Percentiles rank a stretch among this genome's conserved stretches.
Conservation (phyloP, 2,888 invertebrate species). For the Drosophila fulvimacula region DNA sequence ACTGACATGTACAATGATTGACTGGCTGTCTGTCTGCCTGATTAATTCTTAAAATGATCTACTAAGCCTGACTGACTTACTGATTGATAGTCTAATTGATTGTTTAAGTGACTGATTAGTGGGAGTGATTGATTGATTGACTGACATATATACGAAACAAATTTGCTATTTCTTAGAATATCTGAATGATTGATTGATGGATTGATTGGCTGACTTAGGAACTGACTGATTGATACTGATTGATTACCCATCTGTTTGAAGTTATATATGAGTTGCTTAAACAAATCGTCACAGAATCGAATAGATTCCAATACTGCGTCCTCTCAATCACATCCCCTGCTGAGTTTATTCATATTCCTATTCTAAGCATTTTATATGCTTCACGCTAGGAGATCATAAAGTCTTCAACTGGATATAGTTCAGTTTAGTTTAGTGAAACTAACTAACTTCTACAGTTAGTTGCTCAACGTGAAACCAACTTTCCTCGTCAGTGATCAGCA, state of each 20-base stretch:
- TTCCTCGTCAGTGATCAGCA: conserved; percentile 44
- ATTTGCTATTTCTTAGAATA: too few species aligned
- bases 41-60: too few species aligned
- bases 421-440: conserved; percentile 18
- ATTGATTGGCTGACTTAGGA: neutral
- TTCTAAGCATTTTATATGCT: neutral
- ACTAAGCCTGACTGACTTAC: neutral
- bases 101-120: neutral
- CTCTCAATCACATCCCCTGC: neutral
- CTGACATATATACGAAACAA: too few species aligned
- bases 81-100: neutral
- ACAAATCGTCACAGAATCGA: neutral
- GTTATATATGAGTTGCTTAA: neutral
- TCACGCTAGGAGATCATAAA: neutral
- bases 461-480: conserved; percentile 15
- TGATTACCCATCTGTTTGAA: neutral
- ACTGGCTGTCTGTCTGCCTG: neutral
- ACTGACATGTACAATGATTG: neutral
- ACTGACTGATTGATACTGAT: too few species aligned
- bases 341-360: neutral
- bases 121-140: neutral
- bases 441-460: conserved; percentile 22
- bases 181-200: neutral
- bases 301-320: neutral
- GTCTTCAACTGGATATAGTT: conserved; percentile 1